These are phyloP conservation scores for Ceyx erithaca DNA, from an alignment of 2,797 vertebrate species.

Conservation along the genomic window DNA sequence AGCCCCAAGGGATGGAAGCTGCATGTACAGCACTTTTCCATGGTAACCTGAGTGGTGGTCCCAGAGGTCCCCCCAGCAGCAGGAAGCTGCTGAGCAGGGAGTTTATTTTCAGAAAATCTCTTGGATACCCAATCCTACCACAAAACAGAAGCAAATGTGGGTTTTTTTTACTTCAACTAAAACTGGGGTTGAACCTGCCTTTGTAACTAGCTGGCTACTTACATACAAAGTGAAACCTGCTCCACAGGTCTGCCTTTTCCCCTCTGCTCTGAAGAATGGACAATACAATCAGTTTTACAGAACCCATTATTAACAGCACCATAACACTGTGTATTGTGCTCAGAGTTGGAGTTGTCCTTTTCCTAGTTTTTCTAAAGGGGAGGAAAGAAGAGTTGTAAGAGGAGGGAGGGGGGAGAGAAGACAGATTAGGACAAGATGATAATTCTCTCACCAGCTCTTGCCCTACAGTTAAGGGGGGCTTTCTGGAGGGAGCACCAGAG, in stretches of 20 bases:
- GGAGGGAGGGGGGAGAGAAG: not conserved
- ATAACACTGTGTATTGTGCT: not conserved
- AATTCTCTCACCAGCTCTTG: not conserved
- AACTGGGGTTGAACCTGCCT: not conserved
- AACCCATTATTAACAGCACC: not conserved
- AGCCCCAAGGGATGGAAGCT: not conserved
- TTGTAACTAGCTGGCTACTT: not conserved
- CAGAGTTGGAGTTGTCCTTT: not conserved
- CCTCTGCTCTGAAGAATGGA: not conserved
- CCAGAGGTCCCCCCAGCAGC: not conserved
- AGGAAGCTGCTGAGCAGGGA: not conserved
- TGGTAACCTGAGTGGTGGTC: not conserved
- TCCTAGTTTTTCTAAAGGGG: not conserved
- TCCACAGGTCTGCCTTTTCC: not conserved
- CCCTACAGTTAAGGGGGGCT: not conserved
- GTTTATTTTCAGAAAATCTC: slow-evolving; percentile 24
- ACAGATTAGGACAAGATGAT: not conserved
- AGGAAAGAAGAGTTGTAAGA: not conserved
- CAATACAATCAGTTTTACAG: not conserved
- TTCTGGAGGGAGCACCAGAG: not conserved
- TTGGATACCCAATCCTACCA: not conserved
- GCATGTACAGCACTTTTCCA: not conserved
- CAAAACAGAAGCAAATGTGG: not conserved
- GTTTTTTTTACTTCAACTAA: not conserved
- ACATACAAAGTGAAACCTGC: not conserved